Evolutionary conservation across 2,888 invertebrate species (phyloP).

Genomic region (Resseliella maxima): DNA sequence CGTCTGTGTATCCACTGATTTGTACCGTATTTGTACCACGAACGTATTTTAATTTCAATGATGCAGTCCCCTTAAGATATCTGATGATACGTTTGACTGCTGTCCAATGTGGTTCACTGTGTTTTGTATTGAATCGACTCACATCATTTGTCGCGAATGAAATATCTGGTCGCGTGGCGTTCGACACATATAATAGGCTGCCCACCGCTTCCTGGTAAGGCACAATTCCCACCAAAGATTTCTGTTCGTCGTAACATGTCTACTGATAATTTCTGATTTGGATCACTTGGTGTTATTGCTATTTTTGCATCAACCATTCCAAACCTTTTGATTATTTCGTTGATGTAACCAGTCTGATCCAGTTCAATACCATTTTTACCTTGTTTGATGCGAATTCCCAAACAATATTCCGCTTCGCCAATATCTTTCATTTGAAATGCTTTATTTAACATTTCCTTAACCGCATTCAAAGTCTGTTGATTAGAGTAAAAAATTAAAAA

Average conservation of each 20-base stretch:
- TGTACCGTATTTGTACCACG: conserved; percentile 58
- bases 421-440: conserved; percentile 57
- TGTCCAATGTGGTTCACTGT: conserved; percentile 57
- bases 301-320: conserved; percentile 58
- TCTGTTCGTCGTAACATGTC: conserved; percentile 57
- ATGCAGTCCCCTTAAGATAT: conserved; percentile 61
- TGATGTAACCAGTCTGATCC: conserved; percentile 38
- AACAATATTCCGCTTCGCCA: conserved; percentile 24
- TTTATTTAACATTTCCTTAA: background rate
- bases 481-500: background rate
- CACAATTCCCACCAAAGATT: conserved; percentile 32
- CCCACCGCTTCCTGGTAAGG: conserved; percentile 58
- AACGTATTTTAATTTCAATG: conserved; percentile 58
- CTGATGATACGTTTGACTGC: conserved; percentile 60
- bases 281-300: conserved; percentile 58
- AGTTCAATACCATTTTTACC: background rate
- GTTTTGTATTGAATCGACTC: conserved; percentile 58
- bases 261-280: conserved; percentile 57
- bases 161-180: conserved; percentile 59
- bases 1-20: conserved; percentile 60
- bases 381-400: conserved; percentile 29
- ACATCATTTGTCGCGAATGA: conserved; percentile 58
- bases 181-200: conserved; percentile 58
- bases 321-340: conserved; percentile 57
- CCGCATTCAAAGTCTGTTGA: background rate